Evolutionary conservation across 1,140 invertebrate species (phyloP), one percentile per base, ranked within the genome.

Genomic region (Drosophila equinoxialis): DNA sequence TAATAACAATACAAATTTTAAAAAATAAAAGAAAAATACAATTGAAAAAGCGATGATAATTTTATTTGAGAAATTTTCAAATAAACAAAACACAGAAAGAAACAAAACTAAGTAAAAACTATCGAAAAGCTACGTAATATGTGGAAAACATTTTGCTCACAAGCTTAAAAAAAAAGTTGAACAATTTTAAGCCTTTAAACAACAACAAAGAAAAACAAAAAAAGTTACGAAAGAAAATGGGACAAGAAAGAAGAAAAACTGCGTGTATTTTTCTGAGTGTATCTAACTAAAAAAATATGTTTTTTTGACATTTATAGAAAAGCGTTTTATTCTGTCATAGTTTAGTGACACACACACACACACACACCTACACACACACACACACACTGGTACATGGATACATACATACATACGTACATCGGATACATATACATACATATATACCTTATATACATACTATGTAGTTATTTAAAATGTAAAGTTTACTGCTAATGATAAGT

Each of bases 361-460:
- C 17, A 55, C 26, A 63, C 41, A 48, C 26, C 30, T 23, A 62
- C 26, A 35, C 33, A 54, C 10, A 37, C 35, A 37, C 35, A 11
- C 2, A 3, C 1, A 65, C 30, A 35, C 17, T 73, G 26, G 41
- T 60, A 13, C 55, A 57, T 51, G 67, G 70, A 66, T 17, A 72
- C 58, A 65, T 68, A 71, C 68, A 82, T 67, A 75, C 48, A 68
- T 67, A 74, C 57, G 45, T 51, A 51, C 45, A 51, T 20, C 71
- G 42, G 63, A 45, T 55, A 71, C 59, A 71, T 67, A 67, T 63
- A 41, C 69, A 67, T 69, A 65, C 78, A 78, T 73, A 64, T 75
- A 48, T 71, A 77, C 69, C 66, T 66, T 69, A 67, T 67, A 74
- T 69, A 74, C 75, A 67, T 67, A 74, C 75, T 82, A 82, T 61